phyloP scores from a whole-genome alignment of 2,888 invertebrate species.

The Frankliniella fusca region DNA sequence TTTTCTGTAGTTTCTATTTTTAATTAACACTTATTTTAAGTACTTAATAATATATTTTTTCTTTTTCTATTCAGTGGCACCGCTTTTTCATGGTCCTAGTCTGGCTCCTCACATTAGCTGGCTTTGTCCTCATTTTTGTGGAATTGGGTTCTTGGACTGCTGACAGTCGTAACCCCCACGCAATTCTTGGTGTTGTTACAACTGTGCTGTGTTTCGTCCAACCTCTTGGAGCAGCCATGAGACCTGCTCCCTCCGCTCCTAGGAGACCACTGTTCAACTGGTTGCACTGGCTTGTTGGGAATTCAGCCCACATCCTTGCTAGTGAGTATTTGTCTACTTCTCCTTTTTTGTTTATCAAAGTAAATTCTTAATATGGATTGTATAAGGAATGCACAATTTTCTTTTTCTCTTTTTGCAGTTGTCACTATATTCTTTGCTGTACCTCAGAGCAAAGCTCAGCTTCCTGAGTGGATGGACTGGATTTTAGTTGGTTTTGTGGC shows the following conservation, averaged over 20 bases:
- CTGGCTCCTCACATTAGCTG: slow-evolving; percentile 71
- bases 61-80: slow-evolving; percentile 64
- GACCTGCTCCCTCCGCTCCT: slow-evolving; percentile 78
- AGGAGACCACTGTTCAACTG: slow-evolving; percentile 83
- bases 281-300: slow-evolving; percentile 85
- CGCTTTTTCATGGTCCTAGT: slow-evolving; percentile 78
- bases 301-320: slow-evolving; percentile 78
- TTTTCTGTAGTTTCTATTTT: neutral
- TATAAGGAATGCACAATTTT: slow-evolving; percentile 28
- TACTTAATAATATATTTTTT: slow-evolving; percentile 30
- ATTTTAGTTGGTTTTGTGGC: slow-evolving; percentile 83
- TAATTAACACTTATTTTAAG: slow-evolving; percentile 4
- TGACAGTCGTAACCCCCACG: slow-evolving; percentile 71
- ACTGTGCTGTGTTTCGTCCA: slow-evolving; percentile 77
- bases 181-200: slow-evolving; percentile 74
- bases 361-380: slow-evolving; percentile 20
- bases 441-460: slow-evolving; percentile 75
- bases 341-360: neutral
- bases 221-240: slow-evolving; percentile 80
- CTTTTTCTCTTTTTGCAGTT: slow-evolving; percentile 58
- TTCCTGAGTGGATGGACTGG: slow-evolving; percentile 83
- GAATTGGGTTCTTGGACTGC: slow-evolving; percentile 71
- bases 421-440: slow-evolving; percentile 91
- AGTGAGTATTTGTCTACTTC: slow-evolving; percentile 56
- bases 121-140: slow-evolving; percentile 76